Conservation (phyloP, 2,113 vertebrate species). For the Nerophis lumbriciformis region DNA sequence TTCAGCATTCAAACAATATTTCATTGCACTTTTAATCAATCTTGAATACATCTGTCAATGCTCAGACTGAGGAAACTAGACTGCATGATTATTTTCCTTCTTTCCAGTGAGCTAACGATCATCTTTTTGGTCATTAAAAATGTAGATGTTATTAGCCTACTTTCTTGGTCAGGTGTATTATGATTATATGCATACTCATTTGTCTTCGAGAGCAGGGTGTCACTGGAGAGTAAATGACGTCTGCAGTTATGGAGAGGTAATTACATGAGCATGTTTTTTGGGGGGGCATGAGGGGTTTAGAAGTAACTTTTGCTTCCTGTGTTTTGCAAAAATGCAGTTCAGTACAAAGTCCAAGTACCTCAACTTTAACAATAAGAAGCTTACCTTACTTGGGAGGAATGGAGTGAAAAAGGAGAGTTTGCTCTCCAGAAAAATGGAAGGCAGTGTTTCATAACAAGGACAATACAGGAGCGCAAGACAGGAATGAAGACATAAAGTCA, state of each 20-base stretch:
- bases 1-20: constrained; percentile 10
- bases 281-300: not conserved
- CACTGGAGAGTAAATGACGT: constrained; percentile 11
- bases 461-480: constrained; percentile 55
- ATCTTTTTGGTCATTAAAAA: constrained; percentile 41
- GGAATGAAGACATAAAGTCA: constrained; percentile 60
- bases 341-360: constrained; percentile 1
- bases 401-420: constrained; percentile 13
- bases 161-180: constrained; percentile 21
- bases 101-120: constrained; percentile 16
- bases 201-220: constrained; percentile 3
- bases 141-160: constrained; percentile 42
- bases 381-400: constrained; percentile 14
- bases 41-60: constrained; percentile 3
- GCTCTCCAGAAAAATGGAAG: constrained; percentile 26
- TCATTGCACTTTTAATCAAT: constrained; percentile 4
- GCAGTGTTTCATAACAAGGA: constrained; percentile 50
- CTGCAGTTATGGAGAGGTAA: constrained; percentile 17
- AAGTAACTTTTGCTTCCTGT: constrained; percentile 3
- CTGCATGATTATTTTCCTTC: constrained; percentile 12
- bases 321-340: constrained; percentile 9
- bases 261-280: constrained; percentile 3
- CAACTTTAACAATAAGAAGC: not conserved
- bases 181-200: constrained; percentile 27
- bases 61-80: constrained; percentile 15